Percentiles rank a stretch among this genome's conserved stretches.
Evolutionary conservation across 2,888 invertebrate species (phyloP).

Genomic region (Desoria tigrina): DNA sequence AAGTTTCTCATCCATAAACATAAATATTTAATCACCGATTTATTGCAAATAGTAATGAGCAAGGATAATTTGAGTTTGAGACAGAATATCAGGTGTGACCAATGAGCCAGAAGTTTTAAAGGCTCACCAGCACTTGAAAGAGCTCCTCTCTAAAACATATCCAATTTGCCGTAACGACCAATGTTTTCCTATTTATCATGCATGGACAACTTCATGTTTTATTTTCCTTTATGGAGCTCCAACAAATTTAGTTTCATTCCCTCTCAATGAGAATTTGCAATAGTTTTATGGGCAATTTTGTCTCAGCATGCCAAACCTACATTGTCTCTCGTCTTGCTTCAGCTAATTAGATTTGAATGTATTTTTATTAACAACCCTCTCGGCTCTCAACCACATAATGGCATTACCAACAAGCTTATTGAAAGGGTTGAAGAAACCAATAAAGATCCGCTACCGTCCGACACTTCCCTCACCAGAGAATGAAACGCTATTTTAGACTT

Average conservation of each 20-base stretch:
- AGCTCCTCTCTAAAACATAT: not conserved
- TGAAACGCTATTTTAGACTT: too few relatives aligned
- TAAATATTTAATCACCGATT: constrained; percentile 10
- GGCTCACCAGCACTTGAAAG: too few relatives aligned
- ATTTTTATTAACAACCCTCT: constrained; percentile 7
- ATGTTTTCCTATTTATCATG: constrained; percentile 2
- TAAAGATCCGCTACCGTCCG: constrained; percentile 3
- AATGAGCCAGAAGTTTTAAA: constrained; percentile 4
- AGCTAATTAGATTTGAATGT: constrained; percentile 24
- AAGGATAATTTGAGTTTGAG: constrained; percentile 17
- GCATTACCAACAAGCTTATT: not conserved
- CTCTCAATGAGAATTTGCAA: too few relatives aligned
- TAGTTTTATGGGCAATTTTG: not conserved
- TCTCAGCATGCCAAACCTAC: not conserved
- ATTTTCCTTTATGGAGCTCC: not conserved
- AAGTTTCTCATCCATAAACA: constrained; percentile 11
- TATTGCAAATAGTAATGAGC: constrained; percentile 16
- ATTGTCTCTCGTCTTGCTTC: constrained; percentile 6
- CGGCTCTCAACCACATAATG: not conserved
- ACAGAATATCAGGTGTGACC: constrained; percentile 20
- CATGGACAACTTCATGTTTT: constrained; percentile 1
- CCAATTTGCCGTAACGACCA: constrained; percentile 1
- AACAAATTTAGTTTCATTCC: too few relatives aligned
- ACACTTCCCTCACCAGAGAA: not conserved
- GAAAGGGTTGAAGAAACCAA: too few relatives aligned